Evolutionary conservation across 2,797 vertebrate genomes (phyloP).

Genomic region (Nannoperca australis): DNA sequence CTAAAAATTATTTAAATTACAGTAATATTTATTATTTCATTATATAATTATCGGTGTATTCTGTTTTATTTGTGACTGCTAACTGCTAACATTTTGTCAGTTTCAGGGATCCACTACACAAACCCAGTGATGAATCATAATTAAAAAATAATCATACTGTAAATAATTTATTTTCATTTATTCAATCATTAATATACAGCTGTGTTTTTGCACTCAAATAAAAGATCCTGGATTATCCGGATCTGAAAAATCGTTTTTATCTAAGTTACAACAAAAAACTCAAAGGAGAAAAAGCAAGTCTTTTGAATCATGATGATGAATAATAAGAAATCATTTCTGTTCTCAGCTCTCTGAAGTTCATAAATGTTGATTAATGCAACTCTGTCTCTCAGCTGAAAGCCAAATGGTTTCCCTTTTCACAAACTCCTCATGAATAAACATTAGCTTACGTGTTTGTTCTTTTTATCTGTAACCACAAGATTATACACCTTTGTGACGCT

Average conservation of each 20-base stretch:
- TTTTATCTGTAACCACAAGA: conserved; percentile 2
- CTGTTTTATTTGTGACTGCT: no score
- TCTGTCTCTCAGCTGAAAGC: not conserved
- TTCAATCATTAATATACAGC: not conserved
- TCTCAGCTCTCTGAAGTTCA: conserved; percentile 4
- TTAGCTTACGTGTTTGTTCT: not conserved
- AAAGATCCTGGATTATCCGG: not conserved
- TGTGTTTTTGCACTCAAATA: no score
- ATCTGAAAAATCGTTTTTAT: not conserved
- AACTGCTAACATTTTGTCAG: no score
- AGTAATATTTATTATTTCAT: no score
- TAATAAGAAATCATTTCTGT: not conserved
- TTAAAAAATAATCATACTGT: not conserved
- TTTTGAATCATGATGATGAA: not conserved
- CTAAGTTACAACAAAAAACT: not conserved
- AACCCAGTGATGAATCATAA: not conserved
- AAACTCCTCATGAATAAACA: conserved; percentile 31
- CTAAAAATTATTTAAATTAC: no score
- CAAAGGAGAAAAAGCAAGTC: not conserved
- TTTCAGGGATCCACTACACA: not conserved
- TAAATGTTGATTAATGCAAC: conserved; percentile 19
- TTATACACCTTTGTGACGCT: conserved; percentile 3
- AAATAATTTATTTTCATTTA: not conserved
- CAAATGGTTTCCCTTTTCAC: not conserved
- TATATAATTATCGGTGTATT: no score